phyloP scores from a whole-genome alignment of 2,888 invertebrate genomes.

The Ypsolopha scabrella region DNA sequence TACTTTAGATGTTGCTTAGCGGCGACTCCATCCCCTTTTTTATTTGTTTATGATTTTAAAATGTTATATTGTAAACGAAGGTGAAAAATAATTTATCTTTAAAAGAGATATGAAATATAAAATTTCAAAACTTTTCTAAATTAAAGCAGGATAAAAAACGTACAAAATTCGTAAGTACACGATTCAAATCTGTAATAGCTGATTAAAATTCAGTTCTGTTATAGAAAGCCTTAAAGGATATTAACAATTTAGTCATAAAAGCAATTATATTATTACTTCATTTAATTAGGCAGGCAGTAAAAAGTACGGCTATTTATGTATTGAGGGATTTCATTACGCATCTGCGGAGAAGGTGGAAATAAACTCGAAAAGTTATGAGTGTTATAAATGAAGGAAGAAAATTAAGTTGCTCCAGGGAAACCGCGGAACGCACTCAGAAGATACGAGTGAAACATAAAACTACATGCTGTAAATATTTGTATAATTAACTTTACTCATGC shows the following conservation, averaged over 20 bases:
- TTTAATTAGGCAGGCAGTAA: constrained; percentile 2
- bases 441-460: no score
- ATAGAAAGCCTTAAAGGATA: background rate
- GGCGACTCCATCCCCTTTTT: no score
- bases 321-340: background rate
- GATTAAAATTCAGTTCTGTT: background rate
- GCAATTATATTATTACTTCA: background rate
- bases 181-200: no score
- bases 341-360: background rate
- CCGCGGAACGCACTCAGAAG: background rate
- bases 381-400: background rate
- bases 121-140: background rate
- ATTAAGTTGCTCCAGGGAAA: background rate
- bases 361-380: background rate
- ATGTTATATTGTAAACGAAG: no score
- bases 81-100: background rate
- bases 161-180: no score
- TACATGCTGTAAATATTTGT: no score
- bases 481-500: no score
- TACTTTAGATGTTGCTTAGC: no score
- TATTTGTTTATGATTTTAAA: no score
- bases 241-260: background rate
- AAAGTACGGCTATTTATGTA: background rate
- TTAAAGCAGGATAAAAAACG: no score
- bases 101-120: background rate